Conservation (phyloP, 2,888 invertebrate genomes). For the Zygogramma bicolorata region DNA sequence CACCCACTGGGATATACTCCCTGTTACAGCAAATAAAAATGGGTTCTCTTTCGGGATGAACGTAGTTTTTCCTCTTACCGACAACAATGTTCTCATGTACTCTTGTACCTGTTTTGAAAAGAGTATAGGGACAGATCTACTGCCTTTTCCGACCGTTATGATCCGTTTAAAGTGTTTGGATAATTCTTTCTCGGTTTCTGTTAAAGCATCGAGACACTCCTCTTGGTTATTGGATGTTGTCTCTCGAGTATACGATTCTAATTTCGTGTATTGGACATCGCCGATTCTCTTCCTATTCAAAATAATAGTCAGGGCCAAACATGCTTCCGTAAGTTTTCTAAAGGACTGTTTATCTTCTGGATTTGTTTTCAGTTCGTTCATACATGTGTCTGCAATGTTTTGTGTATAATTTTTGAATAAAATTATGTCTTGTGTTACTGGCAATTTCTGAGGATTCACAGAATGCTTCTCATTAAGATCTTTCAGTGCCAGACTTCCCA, state of each 20-base stretch:
- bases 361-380: constrained; percentile 34
- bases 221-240: constrained; percentile 32
- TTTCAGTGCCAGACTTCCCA: constrained; percentile 39
- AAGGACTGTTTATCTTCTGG: constrained; percentile 34
- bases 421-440: constrained; percentile 46
- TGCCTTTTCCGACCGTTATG: constrained; percentile 42
- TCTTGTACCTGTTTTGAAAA: constrained; percentile 23
- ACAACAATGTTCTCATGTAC: constrained; percentile 18
- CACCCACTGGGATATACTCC: constrained; percentile 44
- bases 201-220: constrained; percentile 42
- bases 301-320: constrained; percentile 45
- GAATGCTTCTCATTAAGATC: constrained; percentile 46
- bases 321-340: constrained; percentile 46
- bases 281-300: constrained; percentile 51
- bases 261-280: constrained; percentile 51
- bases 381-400: constrained; percentile 37
- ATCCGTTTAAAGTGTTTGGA: constrained; percentile 42
- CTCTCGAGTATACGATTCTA: constrained; percentile 35
- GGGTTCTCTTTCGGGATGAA: constrained; percentile 45
- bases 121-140: constrained; percentile 32
- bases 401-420: constrained; percentile 43
- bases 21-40: constrained; percentile 46
- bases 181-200: constrained; percentile 45
- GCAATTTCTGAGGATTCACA: constrained; percentile 39
- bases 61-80: constrained; percentile 31